Base-by-base conservation (phyloP, 35 echinoderm and acorn worm species). In the Anneissia japonica region DNA sequence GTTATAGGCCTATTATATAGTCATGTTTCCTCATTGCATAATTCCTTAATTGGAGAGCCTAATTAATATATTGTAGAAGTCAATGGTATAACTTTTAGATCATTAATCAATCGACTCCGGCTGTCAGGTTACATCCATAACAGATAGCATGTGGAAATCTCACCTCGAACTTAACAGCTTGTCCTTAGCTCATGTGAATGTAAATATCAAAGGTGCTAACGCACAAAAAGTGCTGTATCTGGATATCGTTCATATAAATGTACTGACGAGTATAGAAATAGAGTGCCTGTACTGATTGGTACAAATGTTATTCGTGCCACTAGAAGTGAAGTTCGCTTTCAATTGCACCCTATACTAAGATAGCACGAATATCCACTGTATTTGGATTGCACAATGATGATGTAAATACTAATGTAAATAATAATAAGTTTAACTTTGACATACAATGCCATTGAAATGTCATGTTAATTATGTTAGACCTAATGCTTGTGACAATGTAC, bases 91-190 rank as follows among this genome's bases (percentile, higher is more conserved):
- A 37, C 80, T 29, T 82, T 13, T 43, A 38, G 13, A 19, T 4
- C 80, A 19, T 43, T 82, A 32, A 82, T n/a, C n/a, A n/a, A n/a
- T 82, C 7, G 80, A 82, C n/a, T 82, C 80, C 35, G 80, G 80
- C 4, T 82, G 36, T 37, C 80, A 82, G 28, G 38, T 82, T 10
- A 82, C 40, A 31, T 32, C 80, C 7, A 43, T 82, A 13, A 39
- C 80, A 45, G 36, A 37, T 1, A 39, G 0, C 30, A 10, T 82
- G 35, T 37, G 30, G 31, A 36, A 43, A 38, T 41, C 80, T n/a
- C 80, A 82, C 29, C 80, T 37, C 5, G 16, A 32, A 10, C 32
- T 82, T 13, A 43, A 17, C 10, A 82, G 45, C 40, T 23, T 82
- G 45, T 3, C 12, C 5, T 43, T 43, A 39, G 23, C 36, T 12